A percentile compares a stretch with the other conserved stretches of the same genome.
phyloP scores from a whole-genome alignment of 92 coral and sea anemone genomes.

The Umimayanthus chanpuru region DNA sequence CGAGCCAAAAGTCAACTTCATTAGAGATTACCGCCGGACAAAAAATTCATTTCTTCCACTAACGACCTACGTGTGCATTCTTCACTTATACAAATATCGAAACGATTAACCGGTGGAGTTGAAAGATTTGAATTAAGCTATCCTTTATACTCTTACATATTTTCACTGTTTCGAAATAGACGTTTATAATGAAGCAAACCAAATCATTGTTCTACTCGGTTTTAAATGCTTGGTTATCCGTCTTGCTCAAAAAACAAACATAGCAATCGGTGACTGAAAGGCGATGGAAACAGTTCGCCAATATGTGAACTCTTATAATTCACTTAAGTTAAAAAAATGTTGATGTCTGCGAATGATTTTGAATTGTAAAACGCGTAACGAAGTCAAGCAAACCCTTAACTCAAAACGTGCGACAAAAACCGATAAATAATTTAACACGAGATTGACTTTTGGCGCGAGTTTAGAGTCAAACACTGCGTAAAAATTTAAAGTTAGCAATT shows the following conservation, averaged over 20 bases:
- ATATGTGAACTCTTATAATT: not conserved
- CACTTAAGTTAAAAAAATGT: conserved; percentile 7
- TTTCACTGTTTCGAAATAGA: not conserved
- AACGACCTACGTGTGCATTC: not conserved
- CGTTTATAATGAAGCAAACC: not conserved
- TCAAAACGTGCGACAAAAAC: conserved; percentile 16
- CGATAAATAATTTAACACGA: not conserved
- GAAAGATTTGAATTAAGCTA: not conserved
- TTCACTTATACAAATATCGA: not conserved
- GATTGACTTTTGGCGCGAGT: conserved; percentile 30
- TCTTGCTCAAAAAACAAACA: conserved; percentile 29
- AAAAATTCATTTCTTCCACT: not conserved
- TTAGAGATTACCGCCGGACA: not conserved
- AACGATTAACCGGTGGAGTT: not conserved
- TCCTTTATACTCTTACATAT: not conserved
- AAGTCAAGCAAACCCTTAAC: conserved; percentile 1
- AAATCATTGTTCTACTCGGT: not conserved
- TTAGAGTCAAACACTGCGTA: not conserved
- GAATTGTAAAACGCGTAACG: conserved; percentile 1
- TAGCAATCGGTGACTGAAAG: conserved; percentile 15
- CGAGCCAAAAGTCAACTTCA: not conserved
- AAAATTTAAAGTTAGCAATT: conserved; percentile 10
- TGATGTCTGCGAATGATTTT: not conserved
- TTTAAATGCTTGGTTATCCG: conserved; percentile 33
- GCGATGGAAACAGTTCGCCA: conserved; percentile 9